phyloP scores from a whole-genome alignment of 2,888 invertebrate species.

The Parnassius orleans region DNA sequence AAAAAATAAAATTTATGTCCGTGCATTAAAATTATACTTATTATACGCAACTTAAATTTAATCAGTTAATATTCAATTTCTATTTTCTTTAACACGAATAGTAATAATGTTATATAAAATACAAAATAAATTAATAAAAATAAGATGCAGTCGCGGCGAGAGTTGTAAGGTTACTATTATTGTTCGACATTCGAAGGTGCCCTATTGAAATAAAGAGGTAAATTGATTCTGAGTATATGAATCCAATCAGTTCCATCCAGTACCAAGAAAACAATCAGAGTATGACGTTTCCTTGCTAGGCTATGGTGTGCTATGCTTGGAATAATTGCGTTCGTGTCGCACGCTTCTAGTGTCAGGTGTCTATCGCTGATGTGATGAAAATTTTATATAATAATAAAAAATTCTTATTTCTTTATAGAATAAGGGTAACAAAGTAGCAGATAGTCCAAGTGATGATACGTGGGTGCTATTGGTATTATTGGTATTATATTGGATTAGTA shows the following conservation, averaged over 20 bases:
- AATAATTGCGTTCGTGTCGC: slow-evolving; percentile 61
- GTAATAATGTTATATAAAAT: no score
- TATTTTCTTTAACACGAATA: no score
- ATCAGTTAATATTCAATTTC: no score
- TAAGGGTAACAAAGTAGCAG: no score
- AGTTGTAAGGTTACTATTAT: slow-evolving; percentile 22
- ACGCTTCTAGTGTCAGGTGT: slow-evolving; percentile 35
- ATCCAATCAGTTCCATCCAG: slow-evolving; percentile 31
- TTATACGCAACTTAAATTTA: background rate
- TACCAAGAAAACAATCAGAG: slow-evolving; percentile 33
- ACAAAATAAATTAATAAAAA: no score
- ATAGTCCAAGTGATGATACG: no score
- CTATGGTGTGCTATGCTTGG: slow-evolving; percentile 45
- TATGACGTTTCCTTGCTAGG: slow-evolving; percentile 8
- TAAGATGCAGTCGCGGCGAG: no score
- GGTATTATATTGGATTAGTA: no score
- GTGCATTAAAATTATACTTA: background rate
- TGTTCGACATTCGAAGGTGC: slow-evolving; percentile 30
- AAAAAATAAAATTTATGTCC: background rate
- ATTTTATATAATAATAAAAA: no score
- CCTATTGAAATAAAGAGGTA: slow-evolving; percentile 34
- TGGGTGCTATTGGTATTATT: no score
- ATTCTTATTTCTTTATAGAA: no score
- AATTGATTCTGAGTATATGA: slow-evolving; percentile 36
- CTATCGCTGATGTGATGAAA: slow-evolving; percentile 8